Evolutionary conservation across 2,113 vertebrate species (phyloP), one percentile per base, ranked within the genome.

Genomic region (Lathamus discolor): DNA sequence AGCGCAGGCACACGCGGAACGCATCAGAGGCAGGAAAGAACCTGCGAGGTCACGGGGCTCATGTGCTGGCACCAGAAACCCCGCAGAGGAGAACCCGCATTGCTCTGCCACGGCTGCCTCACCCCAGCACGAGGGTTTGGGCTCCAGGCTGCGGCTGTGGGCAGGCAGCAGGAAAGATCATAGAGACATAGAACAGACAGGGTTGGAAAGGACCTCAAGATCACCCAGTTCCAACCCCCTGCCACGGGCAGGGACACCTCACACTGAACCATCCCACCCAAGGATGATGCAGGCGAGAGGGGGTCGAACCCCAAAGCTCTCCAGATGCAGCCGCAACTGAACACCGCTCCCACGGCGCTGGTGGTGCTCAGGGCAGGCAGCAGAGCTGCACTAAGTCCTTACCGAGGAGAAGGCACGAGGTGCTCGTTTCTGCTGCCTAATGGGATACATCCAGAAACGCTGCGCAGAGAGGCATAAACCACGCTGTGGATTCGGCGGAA

Each of bases 391-490:
- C 31, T 33, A 31, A 22, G 37, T 54, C 51, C 11, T 14, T 27
- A 17, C 2, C 15, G 4, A 37, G 59, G 68, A 75, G n/a, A 13
- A 18, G 31, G 62, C 35, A n/a, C 23, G n/a, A 62, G 6, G 25
- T 4, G 31, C 19, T 28, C 11, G 0, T 6, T 70, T 13, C 59
- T 31, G 27, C 22, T 6, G 37, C 51, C 35, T 14, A 10, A 20
- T 3, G 7, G 43, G 52, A 6, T 6, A 19, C 27, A 15, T 27
- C 68, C 51, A 16, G 15, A 17, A 17, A 7, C 0, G 1, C 5
- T 6, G 12, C 5, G 48, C n/a, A 25, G 57, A 35, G 48, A 27
- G 10, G 31, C 5, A 19, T 8, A 46, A 74, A 67, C 22, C 24
- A 20, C 1, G 1, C 5, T 8, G 49, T 44, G 73, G 68, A 54